Base-by-base conservation (phyloP, 2,797 vertebrate species). In the Sitta carolinensis region DNA sequence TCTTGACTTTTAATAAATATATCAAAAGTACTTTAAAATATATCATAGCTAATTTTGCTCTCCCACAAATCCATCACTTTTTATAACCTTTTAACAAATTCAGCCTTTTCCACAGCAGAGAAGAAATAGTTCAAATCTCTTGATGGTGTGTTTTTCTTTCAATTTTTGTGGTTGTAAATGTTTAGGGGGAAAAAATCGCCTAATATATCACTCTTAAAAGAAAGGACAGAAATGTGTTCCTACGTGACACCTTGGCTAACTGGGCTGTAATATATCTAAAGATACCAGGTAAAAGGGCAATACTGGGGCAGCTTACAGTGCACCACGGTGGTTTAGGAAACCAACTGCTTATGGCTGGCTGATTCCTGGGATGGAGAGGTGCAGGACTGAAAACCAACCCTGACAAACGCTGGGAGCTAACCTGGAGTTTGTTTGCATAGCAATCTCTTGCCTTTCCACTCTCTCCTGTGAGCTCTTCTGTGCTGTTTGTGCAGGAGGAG, bases 1-100 rank as follows among this genome's bases (percentile, higher is more conserved):
- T 95, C 90, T 96, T 96, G 87, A 93, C 91, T 96, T 97, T 88
- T 97, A 80, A 90, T 92, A 97, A 90, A 93, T 82, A 54, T 79
- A 92, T 90, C 72, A 84, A 61, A 93, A 94, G 80, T 92, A 42
- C 79, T 94, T 93, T 96, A 84, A 96, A 89, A 93, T 42, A 30
- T 13, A 64, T 92, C 81, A 26, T 29, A 47, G 83, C 62, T 94
- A 66, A 94, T 90, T 95, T 84, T 85, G 15, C 42, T 67, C 66
- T 94, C 36, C 55, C 43, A 57, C 63, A 94, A 88, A 94, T 77
- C 54, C 55, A 30, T 88, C 79, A 9, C 36, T 84, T 72, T 88
- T 74, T 85, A 47, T 74, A 85, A 50, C 48, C 27, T 75, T 93
- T 88, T 92, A 91, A 80, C 66, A 66, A 78, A 52, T 26, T 81